These are phyloP conservation scores for Otocyon megalotis DNA, from an alignment of 2,113 vertebrate species.

Conservation along the genomic window DNA sequence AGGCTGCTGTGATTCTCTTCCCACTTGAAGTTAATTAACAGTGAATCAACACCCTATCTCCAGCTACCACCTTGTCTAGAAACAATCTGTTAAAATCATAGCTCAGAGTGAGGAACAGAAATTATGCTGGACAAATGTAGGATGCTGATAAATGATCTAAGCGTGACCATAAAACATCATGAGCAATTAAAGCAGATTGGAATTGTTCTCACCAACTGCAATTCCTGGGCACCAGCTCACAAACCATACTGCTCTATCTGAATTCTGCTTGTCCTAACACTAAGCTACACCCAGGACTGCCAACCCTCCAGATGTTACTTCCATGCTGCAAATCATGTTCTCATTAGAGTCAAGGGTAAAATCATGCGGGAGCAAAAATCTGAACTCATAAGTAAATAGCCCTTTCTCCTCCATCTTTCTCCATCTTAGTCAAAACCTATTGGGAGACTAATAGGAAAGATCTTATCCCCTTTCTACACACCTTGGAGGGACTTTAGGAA, in stretches of 20 bases:
- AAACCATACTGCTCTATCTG: neutral
- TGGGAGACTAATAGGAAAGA: neutral
- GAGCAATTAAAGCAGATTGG: neutral
- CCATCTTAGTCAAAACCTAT: neutral
- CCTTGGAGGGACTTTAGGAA: neutral
- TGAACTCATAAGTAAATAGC: neutral
- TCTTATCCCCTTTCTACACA: neutral
- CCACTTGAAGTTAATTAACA: conserved; percentile 25
- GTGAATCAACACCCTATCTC: conserved; percentile 8
- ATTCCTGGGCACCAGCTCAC: neutral
- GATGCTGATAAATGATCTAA: neutral
- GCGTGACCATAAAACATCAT: neutral
- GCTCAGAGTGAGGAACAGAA: neutral
- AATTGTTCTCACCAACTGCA: neutral
- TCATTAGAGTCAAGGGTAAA: neutral
- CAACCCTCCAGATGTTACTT: neutral
- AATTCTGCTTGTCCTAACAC: neutral
- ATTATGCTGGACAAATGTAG: neutral
- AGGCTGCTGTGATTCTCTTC: neutral
- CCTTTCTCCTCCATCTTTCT: neutral
- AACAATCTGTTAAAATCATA: conserved; percentile 9
- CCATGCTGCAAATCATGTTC: neutral
- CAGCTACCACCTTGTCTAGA: neutral
- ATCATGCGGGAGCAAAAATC: neutral
- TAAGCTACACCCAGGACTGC: neutral